Percentiles rank a stretch among this genome's conserved stretches.
phyloP scores from a whole-genome alignment of 1,140 invertebrate genomes.

The Drosophila oshimai region DNA sequence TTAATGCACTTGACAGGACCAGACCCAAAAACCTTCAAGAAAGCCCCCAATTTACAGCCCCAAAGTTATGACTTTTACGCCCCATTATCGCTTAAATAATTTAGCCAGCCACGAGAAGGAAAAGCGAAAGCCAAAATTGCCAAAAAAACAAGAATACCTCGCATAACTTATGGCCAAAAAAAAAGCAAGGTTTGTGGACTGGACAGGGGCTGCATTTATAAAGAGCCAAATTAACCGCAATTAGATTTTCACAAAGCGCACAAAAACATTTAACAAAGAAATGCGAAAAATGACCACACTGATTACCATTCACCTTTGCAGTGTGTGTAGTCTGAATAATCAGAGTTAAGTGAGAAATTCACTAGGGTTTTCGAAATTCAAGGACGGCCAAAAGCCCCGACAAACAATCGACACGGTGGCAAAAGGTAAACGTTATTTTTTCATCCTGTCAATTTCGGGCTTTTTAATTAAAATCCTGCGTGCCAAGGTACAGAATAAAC shows the following conservation, averaged over 20 bases:
- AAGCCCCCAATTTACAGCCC: conserved; percentile 25
- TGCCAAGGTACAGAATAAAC: conserved; percentile 34
- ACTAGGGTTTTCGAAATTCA: neutral
- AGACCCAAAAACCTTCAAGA: conserved; percentile 34
- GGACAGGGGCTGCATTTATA: conserved; percentile 25
- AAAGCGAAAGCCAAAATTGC: conserved; percentile 29
- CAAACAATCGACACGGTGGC: conserved; percentile 4
- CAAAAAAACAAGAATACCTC: conserved; percentile 18
- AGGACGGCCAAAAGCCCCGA: neutral
- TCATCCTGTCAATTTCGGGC: conserved; percentile 50
- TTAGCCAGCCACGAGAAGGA: conserved; percentile 40
- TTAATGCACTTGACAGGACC: conserved; percentile 47
- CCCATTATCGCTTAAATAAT: conserved; percentile 76
- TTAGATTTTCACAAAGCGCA: conserved; percentile 51
- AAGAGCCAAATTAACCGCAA: conserved; percentile 57
- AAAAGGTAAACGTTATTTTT: conserved; percentile 45
- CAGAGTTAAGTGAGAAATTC: conserved; percentile 22
- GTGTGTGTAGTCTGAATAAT: conserved; percentile 34
- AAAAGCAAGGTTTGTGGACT: neutral
- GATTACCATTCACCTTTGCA: conserved; percentile 13
- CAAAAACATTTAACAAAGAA: conserved; percentile 34
- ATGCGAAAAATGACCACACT: conserved; percentile 4
- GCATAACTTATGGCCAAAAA: conserved; percentile 30
- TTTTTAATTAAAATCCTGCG: conserved; percentile 67
- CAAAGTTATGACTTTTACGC: conserved; percentile 69